These are phyloP conservation scores for Helostoma temminkii DNA, from an alignment of 2,797 vertebrate species.

Conservation along the genomic window DNA sequence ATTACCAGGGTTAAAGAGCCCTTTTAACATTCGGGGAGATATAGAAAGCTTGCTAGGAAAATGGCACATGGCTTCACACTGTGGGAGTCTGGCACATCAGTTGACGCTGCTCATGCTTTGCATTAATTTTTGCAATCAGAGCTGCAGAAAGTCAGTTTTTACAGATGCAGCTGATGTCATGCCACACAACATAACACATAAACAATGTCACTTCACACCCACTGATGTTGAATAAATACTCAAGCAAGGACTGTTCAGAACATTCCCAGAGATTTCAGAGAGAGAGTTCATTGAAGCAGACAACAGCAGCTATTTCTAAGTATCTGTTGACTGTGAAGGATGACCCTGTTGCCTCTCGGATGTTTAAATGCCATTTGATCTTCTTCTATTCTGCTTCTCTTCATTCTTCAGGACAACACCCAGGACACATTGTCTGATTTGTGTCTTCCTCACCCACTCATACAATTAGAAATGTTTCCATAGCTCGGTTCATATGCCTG, in stretches of 20 bases:
- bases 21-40: conserved; percentile 62
- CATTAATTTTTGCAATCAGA: conserved; percentile 72
- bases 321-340: conserved; percentile 18
- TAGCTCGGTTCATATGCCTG: conserved; percentile 15
- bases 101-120: conserved; percentile 60
- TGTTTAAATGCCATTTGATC: conserved; percentile 43
- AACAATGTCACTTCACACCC: conserved; percentile 72
- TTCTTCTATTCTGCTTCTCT: conserved; percentile 35
- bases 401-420: conserved; percentile 45
- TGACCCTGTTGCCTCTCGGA: conserved; percentile 7
- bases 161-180: conserved; percentile 73
- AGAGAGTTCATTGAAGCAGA: conserved; percentile 26
- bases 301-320: conserved; percentile 31
- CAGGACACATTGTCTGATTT: conserved; percentile 38
- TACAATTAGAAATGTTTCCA: conserved; percentile 40
- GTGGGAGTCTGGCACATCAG: conserved; percentile 66
- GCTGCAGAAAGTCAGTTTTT: conserved; percentile 44
- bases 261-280: conserved; percentile 20
- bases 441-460: conserved; percentile 47
- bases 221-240: conserved; percentile 48
- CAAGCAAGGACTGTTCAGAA: conserved; percentile 36
- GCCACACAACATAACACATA: conserved; percentile 53
- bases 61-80: conserved; percentile 64
- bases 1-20: conserved; percentile 74
- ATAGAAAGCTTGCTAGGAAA: conserved; percentile 54